A percentile compares a stretch with the other conserved stretches of the same genome.
These are phyloP conservation scores for Butorides virescens DNA, from an alignment of 2,113 vertebrate species.

Conservation along the genomic window DNA sequence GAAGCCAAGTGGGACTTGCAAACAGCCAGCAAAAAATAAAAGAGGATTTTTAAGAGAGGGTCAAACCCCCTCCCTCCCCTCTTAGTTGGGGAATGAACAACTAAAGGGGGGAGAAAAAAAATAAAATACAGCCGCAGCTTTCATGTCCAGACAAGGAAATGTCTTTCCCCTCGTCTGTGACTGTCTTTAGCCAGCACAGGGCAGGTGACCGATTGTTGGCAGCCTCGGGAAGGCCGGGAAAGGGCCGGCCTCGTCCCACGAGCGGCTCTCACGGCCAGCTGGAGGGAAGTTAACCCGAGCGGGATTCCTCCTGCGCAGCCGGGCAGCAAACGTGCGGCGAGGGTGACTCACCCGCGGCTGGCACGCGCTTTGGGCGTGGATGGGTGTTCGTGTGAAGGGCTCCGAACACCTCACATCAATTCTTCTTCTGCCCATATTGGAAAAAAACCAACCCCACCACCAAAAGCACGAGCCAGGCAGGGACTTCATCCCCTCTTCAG, in stretches of 20 bases:
- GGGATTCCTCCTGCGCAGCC: background rate
- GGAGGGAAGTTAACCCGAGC: background rate
- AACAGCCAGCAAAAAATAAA: background rate
- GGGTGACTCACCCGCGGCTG: rapidly evolving
- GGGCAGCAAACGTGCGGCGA: rapidly evolving
- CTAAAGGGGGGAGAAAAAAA: background rate
- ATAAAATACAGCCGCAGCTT: background rate
- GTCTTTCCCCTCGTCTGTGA: background rate
- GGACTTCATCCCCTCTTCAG: background rate
- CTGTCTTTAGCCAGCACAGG: background rate
- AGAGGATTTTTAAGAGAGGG: background rate
- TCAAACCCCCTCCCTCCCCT: background rate
- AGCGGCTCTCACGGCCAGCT: background rate
- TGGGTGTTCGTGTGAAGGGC: rapidly evolving
- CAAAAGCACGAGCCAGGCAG: background rate
- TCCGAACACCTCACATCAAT: rapidly evolving
- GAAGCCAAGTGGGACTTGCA: background rate
- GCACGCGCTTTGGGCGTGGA: rapidly evolving
- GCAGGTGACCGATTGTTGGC: background rate
- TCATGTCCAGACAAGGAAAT: background rate
- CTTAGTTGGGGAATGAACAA: too few species aligned
- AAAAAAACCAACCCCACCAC: background rate
- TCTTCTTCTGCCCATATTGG: background rate
- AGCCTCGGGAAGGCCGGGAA: background rate
- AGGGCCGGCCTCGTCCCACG: background rate